Evolutionary conservation across 2,888 invertebrate species (phyloP), one percentile per base, ranked within the genome.

Genomic region (Amiota communis): DNA sequence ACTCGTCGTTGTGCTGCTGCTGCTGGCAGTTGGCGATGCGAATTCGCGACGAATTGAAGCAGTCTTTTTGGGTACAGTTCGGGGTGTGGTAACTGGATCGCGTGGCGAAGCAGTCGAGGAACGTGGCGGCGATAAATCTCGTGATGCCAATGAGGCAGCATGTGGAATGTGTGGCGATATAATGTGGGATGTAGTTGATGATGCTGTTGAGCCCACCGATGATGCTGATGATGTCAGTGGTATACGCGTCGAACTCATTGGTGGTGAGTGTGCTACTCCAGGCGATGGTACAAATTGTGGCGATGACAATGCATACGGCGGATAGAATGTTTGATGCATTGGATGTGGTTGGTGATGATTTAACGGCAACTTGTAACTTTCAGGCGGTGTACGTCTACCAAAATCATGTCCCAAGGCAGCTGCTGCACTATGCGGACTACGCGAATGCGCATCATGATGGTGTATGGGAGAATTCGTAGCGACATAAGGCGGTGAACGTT

Each of bases 31-130:
- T 10, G 91, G 90, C 59, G 91, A 90, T 78, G 91, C 90, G 78
- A 90, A 91, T 83, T 90, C 90, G 74, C 90, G 88, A 75, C 89
- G 89, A 78, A 90, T 88, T 75, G 90, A 89, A 78, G 88, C 89
- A 88, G 90, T 88, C 88, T 89, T 89, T 84, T 89, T 90, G 85
- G 90, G 89, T 83, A 90, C 89, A 79, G 90, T 89, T 79, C 90
- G 86, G 80, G 88, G 88, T 73, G 88, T 87, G 51, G 83, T 84
- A 71, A 74, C 79, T 48, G 81, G 79, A 68, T 86, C 86, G 48
- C 85, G 84, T 51, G 86, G 87, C 51, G 87, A 87, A 59, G 87
- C 84, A 51, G 87, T 84, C 12, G 83, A 77, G n/a, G 86, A 84
- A 46, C 88, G 86, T 70, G 86, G 83, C 63, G 87, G 88, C 13